These are phyloP conservation scores for Xyrichtys novacula DNA, from an alignment of 2,797 vertebrate genomes.

Conservation along the genomic window DNA sequence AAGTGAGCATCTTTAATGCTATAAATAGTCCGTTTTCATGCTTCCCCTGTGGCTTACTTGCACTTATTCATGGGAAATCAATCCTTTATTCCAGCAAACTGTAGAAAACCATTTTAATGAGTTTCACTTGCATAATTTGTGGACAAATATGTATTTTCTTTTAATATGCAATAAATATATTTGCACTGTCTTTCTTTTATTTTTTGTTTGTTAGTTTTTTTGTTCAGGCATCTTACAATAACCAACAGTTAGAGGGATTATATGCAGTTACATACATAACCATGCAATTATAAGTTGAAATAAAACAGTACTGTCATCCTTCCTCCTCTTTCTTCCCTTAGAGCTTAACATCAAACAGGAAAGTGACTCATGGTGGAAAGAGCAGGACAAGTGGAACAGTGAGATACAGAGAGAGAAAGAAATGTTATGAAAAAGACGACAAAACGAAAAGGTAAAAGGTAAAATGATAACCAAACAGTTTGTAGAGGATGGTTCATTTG, in stretches of 20 bases:
- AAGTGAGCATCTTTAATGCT: slow-evolving; percentile 62
- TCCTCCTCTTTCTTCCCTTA: slow-evolving; percentile 18
- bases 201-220: too few relatives aligned
- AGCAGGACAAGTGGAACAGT: not conserved
- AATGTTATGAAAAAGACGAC: slow-evolving; percentile 14
- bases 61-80: slow-evolving; percentile 34
- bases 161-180: not conserved
- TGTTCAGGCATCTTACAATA: not conserved
- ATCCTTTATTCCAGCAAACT: not conserved
- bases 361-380: slow-evolving; percentile 18
- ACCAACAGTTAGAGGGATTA: not conserved
- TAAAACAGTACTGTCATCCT: slow-evolving; percentile 26
- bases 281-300: slow-evolving; percentile 4
- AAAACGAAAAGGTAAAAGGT: not conserved
- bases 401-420: slow-evolving; percentile 17
- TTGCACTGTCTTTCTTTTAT: not conserved
- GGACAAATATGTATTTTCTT: slow-evolving; percentile 7
- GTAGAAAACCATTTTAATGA: too few relatives aligned
- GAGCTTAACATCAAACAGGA: slow-evolving; percentile 31
- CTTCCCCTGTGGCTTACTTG: slow-evolving; percentile 35
- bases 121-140: slow-evolving; percentile 11
- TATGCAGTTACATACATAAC: not conserved
- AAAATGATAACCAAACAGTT: not conserved
- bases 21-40: slow-evolving; percentile 56
- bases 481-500: slow-evolving; percentile 14